Percentiles rank a stretch among this genome's conserved stretches.
phyloP scores from a whole-genome alignment of 2,888 invertebrate genomes.

The Aelia acuminata region DNA sequence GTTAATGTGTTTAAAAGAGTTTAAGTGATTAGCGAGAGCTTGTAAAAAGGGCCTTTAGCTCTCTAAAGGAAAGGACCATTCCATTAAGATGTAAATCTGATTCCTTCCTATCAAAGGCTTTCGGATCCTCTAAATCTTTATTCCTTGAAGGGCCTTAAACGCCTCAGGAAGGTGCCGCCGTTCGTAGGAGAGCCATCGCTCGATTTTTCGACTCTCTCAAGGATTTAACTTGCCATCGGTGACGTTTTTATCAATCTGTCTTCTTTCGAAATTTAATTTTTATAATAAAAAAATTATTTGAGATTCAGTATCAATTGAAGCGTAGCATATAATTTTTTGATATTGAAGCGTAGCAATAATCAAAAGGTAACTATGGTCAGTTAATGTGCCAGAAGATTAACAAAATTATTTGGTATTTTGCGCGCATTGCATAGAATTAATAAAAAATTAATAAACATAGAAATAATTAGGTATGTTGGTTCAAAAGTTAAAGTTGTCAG shows the following conservation, averaged over 20 bases:
- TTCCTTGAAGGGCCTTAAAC: conserved; percentile 2
- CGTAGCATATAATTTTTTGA: too few species aligned
- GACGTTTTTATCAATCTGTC: not conserved
- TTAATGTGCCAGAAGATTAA: too few species aligned
- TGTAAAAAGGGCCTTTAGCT: conserved; percentile 31
- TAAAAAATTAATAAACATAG: too few species aligned
- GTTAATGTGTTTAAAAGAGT: conserved; percentile 47
- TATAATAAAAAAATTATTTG: too few species aligned
- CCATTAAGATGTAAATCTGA: conserved; percentile 51
- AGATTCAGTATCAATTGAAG: too few species aligned
- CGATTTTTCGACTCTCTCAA: not conserved
- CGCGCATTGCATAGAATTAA: too few species aligned
- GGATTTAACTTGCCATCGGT: not conserved
- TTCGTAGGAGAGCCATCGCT: not conserved
- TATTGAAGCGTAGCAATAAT: too few species aligned
- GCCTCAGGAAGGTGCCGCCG: not conserved
- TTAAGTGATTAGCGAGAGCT: conserved; percentile 33
- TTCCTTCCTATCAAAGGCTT: conserved; percentile 40
- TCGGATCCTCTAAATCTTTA: conserved; percentile 16
- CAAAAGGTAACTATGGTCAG: too few species aligned
- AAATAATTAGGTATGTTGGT: too few species aligned
- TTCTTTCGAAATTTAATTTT: not conserved
- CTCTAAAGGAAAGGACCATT: not conserved
- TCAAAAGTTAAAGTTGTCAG: too few species aligned
- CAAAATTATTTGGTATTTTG: too few species aligned